These are phyloP conservation scores for Oryzias woworae DNA, from an alignment of 2,113 vertebrate species.

Conservation along the genomic window DNA sequence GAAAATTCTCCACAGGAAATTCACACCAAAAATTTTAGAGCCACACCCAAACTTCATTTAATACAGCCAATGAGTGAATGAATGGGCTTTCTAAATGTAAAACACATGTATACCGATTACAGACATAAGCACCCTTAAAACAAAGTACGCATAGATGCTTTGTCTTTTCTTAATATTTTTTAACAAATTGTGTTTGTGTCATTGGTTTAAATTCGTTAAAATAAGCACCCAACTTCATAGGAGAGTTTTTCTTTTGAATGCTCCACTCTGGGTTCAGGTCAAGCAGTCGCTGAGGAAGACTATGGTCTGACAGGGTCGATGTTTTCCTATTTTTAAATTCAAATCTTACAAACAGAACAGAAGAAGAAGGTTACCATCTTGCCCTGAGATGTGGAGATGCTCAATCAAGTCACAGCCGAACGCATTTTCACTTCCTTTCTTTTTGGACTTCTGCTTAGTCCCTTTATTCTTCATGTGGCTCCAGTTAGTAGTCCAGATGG, in stretches of 20 bases:
- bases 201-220: background rate
- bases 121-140: constrained; percentile 3
- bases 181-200: background rate
- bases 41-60: constrained; percentile 70
- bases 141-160: constrained; percentile 11
- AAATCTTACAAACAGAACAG: background rate
- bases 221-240: constrained; percentile 7
- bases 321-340: background rate
- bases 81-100: constrained; percentile 44
- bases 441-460: constrained; percentile 93
- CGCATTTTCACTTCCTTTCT: constrained; percentile 89
- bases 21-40: constrained; percentile 48
- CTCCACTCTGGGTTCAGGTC: background rate
- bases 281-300: background rate
- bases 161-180: background rate
- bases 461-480: constrained; percentile 99
- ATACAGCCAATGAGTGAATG: constrained; percentile 50
- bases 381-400: constrained; percentile 92
- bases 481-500: constrained; percentile 67
- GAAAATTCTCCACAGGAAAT: constrained; percentile 45
- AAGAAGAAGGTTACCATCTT: constrained; percentile 86
- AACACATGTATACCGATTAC: constrained; percentile 27
- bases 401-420: constrained; percentile 97
- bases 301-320: background rate
- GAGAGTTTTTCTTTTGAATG: background rate